phyloP scores from a whole-genome alignment of 2,797 vertebrate species.

The Paguma larvata region DNA sequence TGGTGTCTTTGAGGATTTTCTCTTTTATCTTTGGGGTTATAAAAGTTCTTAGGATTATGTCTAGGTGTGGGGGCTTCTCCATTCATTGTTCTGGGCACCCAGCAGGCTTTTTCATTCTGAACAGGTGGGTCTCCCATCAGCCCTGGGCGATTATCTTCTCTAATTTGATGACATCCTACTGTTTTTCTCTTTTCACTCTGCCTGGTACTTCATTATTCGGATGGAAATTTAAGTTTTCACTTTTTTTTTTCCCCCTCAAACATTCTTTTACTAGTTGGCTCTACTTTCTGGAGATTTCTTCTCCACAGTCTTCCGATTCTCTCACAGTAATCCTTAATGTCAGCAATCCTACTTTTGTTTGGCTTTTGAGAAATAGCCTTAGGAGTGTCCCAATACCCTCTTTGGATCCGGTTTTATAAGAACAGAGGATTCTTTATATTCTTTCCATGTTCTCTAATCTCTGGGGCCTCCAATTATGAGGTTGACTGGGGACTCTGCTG shows the following conservation, averaged over 20 bases:
- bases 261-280: not conserved
- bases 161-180: not conserved
- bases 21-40: not conserved
- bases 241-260: not conserved
- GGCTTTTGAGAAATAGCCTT: not conserved
- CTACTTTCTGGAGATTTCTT: not conserved
- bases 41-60: not conserved
- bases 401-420: not conserved
- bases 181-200: not conserved
- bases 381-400: not conserved
- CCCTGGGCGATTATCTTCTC: not conserved
- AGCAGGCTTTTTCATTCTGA: not conserved
- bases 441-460: not conserved
- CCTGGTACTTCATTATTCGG: not conserved
- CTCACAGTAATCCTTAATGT: not conserved
- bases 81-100: not conserved
- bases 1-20: not conserved
- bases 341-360: not conserved
- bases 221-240: not conserved
- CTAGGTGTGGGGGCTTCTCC: not conserved
- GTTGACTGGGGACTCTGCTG: not conserved
- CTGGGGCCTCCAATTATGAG: not conserved
- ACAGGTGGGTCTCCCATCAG: not conserved
- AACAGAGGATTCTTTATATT: not conserved
- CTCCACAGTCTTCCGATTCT: not conserved